These are phyloP conservation scores for Venustoraphidia nigricollis DNA, from an alignment of 2,888 invertebrate genomes.

Conservation along the genomic window DNA sequence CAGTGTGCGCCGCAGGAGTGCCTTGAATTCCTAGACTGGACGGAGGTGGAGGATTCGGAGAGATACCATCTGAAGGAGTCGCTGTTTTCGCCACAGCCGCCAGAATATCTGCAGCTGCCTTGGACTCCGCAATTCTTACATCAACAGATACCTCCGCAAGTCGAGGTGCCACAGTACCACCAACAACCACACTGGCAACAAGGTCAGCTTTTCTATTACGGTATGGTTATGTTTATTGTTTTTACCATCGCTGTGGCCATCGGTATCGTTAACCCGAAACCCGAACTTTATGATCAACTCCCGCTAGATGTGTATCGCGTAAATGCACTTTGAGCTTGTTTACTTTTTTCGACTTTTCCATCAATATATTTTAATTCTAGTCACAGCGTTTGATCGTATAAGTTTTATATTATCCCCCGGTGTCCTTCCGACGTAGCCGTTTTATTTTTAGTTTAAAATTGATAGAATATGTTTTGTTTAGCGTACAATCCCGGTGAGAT, in stretches of 20 bases:
- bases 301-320: too few species aligned
- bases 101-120: conserved; percentile 21
- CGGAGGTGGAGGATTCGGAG: conserved; percentile 54
- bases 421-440: too few species aligned
- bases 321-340: too few species aligned
- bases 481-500: conserved; percentile 22
- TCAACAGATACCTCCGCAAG: too few species aligned
- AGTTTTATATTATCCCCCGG: too few species aligned
- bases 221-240: not conserved
- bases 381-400: too few species aligned
- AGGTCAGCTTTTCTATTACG: not conserved
- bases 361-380: too few species aligned
- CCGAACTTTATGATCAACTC: not conserved
- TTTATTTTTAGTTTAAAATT: not conserved
- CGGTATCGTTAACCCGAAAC: not conserved
- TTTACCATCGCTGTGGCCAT: not conserved
- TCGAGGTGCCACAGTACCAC: not conserved
- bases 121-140: conserved; percentile 16
- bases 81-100: conserved; percentile 30
- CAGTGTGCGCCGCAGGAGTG: not conserved
- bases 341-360: not conserved
- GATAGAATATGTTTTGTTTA: not conserved
- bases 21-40: conserved; percentile 55
- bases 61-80: conserved; percentile 44
- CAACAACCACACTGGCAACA: not conserved